Conservation (phyloP, 2,888 invertebrate genomes). For the Eustalomyia histrio region DNA sequence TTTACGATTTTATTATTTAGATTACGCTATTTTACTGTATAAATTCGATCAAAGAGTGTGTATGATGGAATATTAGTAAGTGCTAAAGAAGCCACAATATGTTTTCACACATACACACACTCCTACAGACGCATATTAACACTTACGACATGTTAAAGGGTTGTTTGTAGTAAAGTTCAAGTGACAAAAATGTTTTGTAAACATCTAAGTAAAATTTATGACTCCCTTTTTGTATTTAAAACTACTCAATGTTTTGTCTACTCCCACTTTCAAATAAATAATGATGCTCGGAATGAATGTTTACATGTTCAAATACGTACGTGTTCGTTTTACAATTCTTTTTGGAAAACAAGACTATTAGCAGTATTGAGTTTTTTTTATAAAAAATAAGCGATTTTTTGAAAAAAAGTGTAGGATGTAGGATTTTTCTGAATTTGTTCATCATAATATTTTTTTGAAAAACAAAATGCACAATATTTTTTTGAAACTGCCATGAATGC, state of each 20-base stretch:
- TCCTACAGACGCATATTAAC: background rate
- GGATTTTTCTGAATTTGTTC: too few species aligned
- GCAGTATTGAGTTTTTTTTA: background rate
- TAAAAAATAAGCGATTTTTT: background rate
- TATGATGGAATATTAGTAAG: background rate
- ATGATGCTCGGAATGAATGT: slow-evolving; percentile 38
- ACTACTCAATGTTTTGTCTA: slow-evolving; percentile 32
- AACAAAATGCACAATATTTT: too few species aligned
- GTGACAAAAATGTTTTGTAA: slow-evolving; percentile 46
- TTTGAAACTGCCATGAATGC: too few species aligned
- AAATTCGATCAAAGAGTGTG: background rate
- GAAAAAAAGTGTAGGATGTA: too few species aligned
- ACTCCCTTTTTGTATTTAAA: slow-evolving; percentile 37
- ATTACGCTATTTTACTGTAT: background rate
- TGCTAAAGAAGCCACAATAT: background rate
- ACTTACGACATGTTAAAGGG: background rate
- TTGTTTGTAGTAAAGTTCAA: slow-evolving; percentile 29
- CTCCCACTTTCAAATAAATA: slow-evolving; percentile 46
- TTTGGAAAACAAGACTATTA: background rate
- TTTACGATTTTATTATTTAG: too few species aligned
- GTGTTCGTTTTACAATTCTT: slow-evolving; percentile 14
- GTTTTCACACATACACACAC: background rate
- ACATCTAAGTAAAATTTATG: slow-evolving; percentile 47
- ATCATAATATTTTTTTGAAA: too few species aligned
- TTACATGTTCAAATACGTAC: slow-evolving; percentile 23